These are phyloP conservation scores for Nemopilema nomurai DNA, from an alignment of 30 jellyfish, hydroid and myxozoan genomes.

Conservation along the genomic window DNA sequence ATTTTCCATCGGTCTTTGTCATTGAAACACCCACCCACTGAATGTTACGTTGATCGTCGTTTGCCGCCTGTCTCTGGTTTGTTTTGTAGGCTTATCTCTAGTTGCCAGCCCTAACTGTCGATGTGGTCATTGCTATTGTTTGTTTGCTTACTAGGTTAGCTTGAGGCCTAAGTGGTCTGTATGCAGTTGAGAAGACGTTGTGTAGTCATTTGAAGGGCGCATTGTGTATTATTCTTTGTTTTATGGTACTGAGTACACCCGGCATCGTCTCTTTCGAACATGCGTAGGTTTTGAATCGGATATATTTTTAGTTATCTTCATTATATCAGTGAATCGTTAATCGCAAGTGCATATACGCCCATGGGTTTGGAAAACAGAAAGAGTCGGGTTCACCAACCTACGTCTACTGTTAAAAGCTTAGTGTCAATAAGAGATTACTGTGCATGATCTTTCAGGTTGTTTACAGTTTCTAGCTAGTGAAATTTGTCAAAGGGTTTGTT, in stretches of 20 bases:
- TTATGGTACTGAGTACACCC: neutral
- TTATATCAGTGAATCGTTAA: no score
- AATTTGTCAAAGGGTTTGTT: no score
- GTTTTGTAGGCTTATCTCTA: neutral
- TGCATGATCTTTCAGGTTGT: neutral
- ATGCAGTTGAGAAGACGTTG: neutral
- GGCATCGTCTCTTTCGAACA: no score
- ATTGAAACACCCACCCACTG: no score
- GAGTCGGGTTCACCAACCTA: neutral
- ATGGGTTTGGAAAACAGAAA: neutral
- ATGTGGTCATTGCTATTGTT: neutral
- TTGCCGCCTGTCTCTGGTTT: no score
- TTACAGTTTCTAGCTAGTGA: no score
- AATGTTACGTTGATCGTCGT: no score
- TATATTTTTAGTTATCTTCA: neutral
- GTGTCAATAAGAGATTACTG: neutral
- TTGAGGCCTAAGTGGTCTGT: neutral
- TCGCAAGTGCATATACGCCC: neutral
- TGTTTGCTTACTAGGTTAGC: neutral
- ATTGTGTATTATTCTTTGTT: neutral
- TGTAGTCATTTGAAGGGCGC: neutral
- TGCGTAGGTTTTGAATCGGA: neutral
- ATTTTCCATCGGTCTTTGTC: no score
- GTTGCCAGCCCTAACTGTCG: neutral
- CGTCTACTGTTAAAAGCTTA: neutral